Evolutionary conservation across 2,888 invertebrate species (phyloP).

Genomic region (Meta bourneti): DNA sequence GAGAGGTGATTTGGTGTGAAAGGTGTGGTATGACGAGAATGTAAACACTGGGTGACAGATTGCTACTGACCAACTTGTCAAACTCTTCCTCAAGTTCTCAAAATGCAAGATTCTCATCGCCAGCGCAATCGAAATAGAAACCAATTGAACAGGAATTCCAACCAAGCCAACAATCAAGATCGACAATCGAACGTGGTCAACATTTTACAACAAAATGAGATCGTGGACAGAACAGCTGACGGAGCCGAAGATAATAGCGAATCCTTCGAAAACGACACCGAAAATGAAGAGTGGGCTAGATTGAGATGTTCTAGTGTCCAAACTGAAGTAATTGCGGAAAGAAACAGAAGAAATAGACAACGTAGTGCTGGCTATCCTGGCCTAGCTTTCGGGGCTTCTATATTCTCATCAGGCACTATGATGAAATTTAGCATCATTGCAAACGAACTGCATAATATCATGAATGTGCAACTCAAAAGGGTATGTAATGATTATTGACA

Average conservation of each 20-base stretch:
- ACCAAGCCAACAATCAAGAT: conserved; percentile 15
- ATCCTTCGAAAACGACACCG: conserved; percentile 83
- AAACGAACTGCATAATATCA: conserved; percentile 98
- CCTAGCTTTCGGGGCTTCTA: conserved; percentile 84
- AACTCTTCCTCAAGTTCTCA: conserved; percentile 40
- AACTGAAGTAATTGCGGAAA: conserved; percentile 87
- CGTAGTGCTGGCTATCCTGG: conserved; percentile 78
- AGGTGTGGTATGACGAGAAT: conserved; percentile 13
- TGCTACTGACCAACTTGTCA: conserved; percentile 38
- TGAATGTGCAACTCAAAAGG: conserved; percentile 97
- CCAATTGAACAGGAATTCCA: conserved; percentile 20
- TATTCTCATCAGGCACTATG: conserved; percentile 97
- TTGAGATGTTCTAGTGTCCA: conserved; percentile 93
- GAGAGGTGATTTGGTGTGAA: neutral
- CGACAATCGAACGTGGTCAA: neutral
- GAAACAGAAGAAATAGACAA: conserved; percentile 76
- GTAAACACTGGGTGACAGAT: conserved; percentile 38
- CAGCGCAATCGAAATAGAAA: conserved; percentile 39
- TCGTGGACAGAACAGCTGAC: conserved; percentile 75
- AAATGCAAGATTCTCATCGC: conserved; percentile 67
- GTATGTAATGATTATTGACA: conserved; percentile 82
- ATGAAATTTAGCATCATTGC: conserved; percentile 98
- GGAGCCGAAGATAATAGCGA: conserved; percentile 72
- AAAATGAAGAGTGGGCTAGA: conserved; percentile 84
- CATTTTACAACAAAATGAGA: conserved; percentile 12